Evolutionary conservation across 64 coral and sea anemone genomes (phyloP), one percentile per base, ranked within the genome.

Genomic region (Montipora sp.): DNA sequence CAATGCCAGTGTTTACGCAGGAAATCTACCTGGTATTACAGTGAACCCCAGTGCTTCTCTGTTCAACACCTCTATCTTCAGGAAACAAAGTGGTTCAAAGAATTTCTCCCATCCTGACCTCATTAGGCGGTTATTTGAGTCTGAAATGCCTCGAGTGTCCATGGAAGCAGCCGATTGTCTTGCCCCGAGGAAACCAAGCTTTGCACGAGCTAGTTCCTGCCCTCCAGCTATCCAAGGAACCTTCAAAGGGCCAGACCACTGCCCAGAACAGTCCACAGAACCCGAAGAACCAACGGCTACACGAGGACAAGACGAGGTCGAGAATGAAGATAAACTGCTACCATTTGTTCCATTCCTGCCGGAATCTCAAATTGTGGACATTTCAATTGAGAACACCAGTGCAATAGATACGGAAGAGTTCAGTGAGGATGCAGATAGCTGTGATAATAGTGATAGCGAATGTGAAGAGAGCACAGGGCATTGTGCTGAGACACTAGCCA

Each of bases 31-130:
- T 27, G 63, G 82, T 7, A 85, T 71, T 43, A 71, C 63, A 12
- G 0, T 71, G 7, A 51, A 71, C 3, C 47, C 9, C 82, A 85
- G 65, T 46, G 47, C 11, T 15, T 70, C 65, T 22, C 16, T 49
- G 16, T 72, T 79, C 48, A 77, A 69, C 71, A 77, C 27, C 8
- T 15, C 75, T 16, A 77, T 10, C 1, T 61, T 48, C 15, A 84
- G 80, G 75, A 92, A 84, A 58, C 12, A 50, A 16, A 92, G 70
- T 44, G 44, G 87, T 4, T 57, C 51, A 18, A 79, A 86, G 85
- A 93, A 75, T 22, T 87, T 87, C 36, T 93, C 91, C 5, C 55
- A 87, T 88, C 91, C 91, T 79, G 58, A 74, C 3, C 68, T 84
- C 1, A 57, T 69, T 13, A 21, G 8, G 8, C 7, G 23, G 57